Evolutionary conservation across 2,888 invertebrate species (phyloP), one percentile per base, ranked within the genome.

Genomic region (Athripsodes cinereus): DNA sequence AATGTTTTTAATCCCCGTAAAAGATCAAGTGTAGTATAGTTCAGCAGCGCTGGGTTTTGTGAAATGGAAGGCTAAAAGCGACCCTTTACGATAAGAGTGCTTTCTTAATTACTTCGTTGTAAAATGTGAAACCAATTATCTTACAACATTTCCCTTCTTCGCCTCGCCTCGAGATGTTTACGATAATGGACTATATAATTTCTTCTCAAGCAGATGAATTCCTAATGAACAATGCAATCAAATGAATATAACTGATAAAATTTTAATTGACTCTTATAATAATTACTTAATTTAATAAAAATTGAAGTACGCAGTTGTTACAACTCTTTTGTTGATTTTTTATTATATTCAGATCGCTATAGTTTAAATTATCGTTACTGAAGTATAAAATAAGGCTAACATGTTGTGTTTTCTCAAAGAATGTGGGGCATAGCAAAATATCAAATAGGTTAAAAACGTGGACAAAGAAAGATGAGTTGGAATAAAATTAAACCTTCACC

Each of bases 111-210:
- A 62, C 52, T 34, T 26, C 50, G 22, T 48, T 57, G 56, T 62
- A 57, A 62, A 62, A 62, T 55, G 56, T 58, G 57, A 49, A 58
- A 59, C 55, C 59, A 61, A 61, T 61, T 59, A 59, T 59, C 53
- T 59, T 59, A 59, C 51, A 47, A 5, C 56, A 40, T 40, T 58
- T 22, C 49, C 46, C 56, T 48, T 35, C 51, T 54, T 53, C 40
- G 40, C 2, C 13, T 51, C n/a, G n/a, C 46, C 44, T 13, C 19
- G 2, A 46, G 26, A 40, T 54, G 34, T 58, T 52, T 51, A 54
- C 48, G 52, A 35, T 54, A 58, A 58, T 52, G 34, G 34, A 53
- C 35, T 21, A 53, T 53, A 57, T 40, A 26, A 13, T 40, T 40
- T 40, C 40, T 13, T 40, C 40, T n/a, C 13, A 5, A 40, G 16